These are phyloP conservation scores for Struthio camelus DNA, from an alignment of 2,113 vertebrate genomes.

Conservation along the genomic window DNA sequence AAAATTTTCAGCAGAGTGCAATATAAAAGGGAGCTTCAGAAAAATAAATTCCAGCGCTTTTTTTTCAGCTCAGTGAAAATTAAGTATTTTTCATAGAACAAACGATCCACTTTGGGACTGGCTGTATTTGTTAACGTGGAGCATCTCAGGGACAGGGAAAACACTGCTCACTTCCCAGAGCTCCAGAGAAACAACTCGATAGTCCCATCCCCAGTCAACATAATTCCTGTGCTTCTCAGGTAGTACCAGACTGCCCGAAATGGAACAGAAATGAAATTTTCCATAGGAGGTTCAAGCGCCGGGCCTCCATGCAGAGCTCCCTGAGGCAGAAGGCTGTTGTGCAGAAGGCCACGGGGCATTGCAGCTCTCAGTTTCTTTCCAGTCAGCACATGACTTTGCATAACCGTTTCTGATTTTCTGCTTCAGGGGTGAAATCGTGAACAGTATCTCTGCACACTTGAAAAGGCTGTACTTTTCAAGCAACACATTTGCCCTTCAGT, in stretches of 20 bases:
- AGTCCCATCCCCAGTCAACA: neutral
- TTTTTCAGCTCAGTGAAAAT: neutral
- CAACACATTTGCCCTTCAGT: neutral
- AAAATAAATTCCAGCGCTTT: fast-evolving
- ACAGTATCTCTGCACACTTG: neutral
- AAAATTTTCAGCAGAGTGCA: neutral
- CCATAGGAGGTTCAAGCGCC: neutral
- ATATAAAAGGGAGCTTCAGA: neutral
- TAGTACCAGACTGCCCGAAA: neutral
- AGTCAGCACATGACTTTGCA: neutral
- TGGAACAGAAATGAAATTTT: neutral
- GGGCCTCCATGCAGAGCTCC: neutral
- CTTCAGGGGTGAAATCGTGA: neutral
- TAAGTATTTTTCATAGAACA: neutral
- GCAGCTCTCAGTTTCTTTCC: neutral
- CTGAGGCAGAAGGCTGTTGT: neutral
- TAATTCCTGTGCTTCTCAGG: neutral
- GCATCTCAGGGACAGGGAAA: neutral
- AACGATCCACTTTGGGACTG: neutral
- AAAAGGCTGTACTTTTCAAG: neutral
- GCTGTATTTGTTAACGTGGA: neutral
- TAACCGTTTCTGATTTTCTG: neutral
- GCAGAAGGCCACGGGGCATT: fast-evolving
- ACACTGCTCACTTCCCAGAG: neutral
- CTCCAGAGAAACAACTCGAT: neutral